Evolutionary conservation across 2,888 invertebrate genomes (phyloP).

Genomic region (Pilophorus perplexus): DNA sequence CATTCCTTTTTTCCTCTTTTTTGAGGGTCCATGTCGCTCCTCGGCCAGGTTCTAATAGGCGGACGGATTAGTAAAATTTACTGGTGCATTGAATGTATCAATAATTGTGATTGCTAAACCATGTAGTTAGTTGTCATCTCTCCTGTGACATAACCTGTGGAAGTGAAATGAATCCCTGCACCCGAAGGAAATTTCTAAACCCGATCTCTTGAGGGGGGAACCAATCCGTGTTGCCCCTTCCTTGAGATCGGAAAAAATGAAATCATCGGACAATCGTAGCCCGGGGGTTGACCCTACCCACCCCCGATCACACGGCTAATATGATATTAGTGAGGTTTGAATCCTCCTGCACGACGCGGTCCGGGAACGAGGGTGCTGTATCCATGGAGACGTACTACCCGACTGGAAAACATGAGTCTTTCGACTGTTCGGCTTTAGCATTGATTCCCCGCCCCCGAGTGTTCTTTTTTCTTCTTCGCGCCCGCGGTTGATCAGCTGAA

Average conservation of each 20-base stretch:
- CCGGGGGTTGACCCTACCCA: background rate
- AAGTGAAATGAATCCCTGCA: no score
- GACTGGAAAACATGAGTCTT: slow-evolving; percentile 22
- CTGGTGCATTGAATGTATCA: no score
- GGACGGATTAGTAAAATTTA: no score
- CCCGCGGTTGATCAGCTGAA: background rate
- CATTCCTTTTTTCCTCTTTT: no score
- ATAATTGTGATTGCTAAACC: no score
- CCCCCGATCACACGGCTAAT: slow-evolving; percentile 6
- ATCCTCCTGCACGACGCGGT: slow-evolving; percentile 1
- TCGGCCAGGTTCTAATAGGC: no score
- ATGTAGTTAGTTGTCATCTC: no score
- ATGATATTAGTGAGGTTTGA: slow-evolving; percentile 19
- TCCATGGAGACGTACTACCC: slow-evolving; percentile 33
- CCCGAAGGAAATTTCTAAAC: no score
- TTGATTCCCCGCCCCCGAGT: slow-evolving; percentile 23
- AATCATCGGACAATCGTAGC: background rate
- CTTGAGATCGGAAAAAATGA: background rate
- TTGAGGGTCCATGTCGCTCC: no score
- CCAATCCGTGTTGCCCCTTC: no score
- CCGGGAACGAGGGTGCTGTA: slow-evolving; percentile 19
- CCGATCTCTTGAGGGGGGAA: no score
- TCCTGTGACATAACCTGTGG: no score
- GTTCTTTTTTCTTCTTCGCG: slow-evolving; percentile 5
- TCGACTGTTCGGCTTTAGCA: slow-evolving; percentile 15